These are phyloP conservation scores for Calliphora vomitoria DNA, from an alignment of 2,888 invertebrate genomes.

Conservation along the genomic window DNA sequence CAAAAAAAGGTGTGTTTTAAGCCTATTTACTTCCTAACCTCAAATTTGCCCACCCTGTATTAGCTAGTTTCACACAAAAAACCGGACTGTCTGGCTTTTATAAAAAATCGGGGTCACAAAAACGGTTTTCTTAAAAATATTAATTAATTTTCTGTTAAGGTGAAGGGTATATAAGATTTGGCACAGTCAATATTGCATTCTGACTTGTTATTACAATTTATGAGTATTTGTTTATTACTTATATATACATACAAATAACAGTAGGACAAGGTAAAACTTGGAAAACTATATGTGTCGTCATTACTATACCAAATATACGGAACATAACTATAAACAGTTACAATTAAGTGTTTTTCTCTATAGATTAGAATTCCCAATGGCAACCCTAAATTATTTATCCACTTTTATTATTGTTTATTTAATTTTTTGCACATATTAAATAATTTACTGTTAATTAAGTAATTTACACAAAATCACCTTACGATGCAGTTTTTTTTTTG, in stretches of 20 bases:
- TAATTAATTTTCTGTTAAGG: too few relatives aligned
- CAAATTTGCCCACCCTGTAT: too few relatives aligned
- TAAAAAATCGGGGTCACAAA: too few relatives aligned
- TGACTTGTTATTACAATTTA: not conserved
- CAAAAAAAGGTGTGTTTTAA: too few relatives aligned
- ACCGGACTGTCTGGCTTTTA: too few relatives aligned
- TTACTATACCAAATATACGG: not conserved
- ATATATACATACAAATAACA: not conserved
- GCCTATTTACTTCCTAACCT: too few relatives aligned
- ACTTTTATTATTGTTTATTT: not conserved
- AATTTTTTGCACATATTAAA: constrained; percentile 33
- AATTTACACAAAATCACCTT: constrained; percentile 44
- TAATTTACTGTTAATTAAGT: constrained; percentile 51
- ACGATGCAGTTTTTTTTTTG: constrained; percentile 25
- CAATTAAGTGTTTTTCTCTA: too few relatives aligned
- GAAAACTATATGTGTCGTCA: not conserved
- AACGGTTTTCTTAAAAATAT: too few relatives aligned
- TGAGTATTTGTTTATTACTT: not conserved
- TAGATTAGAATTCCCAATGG: not conserved
- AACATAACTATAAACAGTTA: too few relatives aligned
- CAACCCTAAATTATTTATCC: not conserved
- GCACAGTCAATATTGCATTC: too few relatives aligned
- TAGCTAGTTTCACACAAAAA: too few relatives aligned
- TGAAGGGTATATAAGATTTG: too few relatives aligned
- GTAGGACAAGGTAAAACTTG: not conserved